Evolutionary conservation across 2,888 invertebrate genomes (phyloP), one percentile per base, ranked within the genome.

Genomic region (Dione juno): DNA sequence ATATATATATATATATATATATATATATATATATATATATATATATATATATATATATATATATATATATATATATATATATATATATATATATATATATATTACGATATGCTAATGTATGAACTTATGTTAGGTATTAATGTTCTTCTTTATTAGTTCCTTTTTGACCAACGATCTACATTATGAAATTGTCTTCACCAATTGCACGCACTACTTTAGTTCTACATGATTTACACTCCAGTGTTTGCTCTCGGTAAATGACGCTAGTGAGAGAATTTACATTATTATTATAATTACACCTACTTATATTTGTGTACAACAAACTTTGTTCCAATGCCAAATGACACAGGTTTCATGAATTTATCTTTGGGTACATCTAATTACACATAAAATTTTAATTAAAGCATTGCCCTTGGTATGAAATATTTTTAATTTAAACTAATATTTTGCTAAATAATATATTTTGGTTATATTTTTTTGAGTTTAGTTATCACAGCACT

Each of bases 311-410:
- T 11, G 45, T 61, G 35, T 16, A 21, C 28, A 45, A 45, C 45
- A 61, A 61, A 28, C 43, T 45, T 16, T 45, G 28, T 45, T 45
- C 45, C 45, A 61, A 61, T 61, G 61, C 61, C 61, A 61, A 61
- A n/a, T 61, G 45, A 45, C 61, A 61, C 61, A 61, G 45, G 28
- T 61, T 61, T 45, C 35, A 28, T 61, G 16, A 40, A 40, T 45
- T 45, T 45, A 61, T 45, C 45, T 45, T 61, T n/a, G 28, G n/a
- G 10, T 45, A 35, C 28, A 43, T 61, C 28, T 61, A 45, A 61
- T 61, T 45, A 45, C 13, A 45, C 13, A 45, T 45, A 61, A 45
- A 61, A 28, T 28, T 61, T 61, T 11, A 61, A 61, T 45, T 28
- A 28, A 40, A 45, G 0, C 43, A 28, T 28, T 28, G 43, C n/a